These are phyloP conservation scores for Terrapene triunguis DNA, from an alignment of 2,113 vertebrate species.

Conservation along the genomic window DNA sequence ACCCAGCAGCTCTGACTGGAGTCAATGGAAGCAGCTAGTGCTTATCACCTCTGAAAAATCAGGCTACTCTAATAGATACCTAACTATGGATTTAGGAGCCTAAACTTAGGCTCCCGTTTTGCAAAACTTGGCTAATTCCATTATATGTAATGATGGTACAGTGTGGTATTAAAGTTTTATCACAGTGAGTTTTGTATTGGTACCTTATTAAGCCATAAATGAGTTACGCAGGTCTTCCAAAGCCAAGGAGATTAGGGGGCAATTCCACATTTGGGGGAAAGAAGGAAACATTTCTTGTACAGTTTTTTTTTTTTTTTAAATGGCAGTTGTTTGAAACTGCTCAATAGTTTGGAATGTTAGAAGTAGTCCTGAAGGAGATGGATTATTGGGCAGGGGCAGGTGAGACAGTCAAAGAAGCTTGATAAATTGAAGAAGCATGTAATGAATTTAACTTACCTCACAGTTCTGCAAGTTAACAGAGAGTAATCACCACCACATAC, in stretches of 20 bases:
- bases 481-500: neutral
- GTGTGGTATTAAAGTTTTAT: neutral
- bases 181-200: neutral
- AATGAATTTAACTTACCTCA: neutral
- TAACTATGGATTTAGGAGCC: neutral
- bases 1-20: no score
- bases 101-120: neutral
- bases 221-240: neutral
- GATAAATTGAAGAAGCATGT: neutral
- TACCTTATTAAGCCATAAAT: neutral
- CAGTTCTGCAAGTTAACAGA: neutral
- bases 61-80: no score
- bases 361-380: neutral
- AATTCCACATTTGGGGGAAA: neutral
- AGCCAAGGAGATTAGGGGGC: neutral
- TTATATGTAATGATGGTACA: neutral
- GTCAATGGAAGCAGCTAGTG: no score
- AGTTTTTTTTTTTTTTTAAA: neutral
- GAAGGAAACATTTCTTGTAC: neutral
- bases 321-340: neutral
- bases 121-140: neutral
- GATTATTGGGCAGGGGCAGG: neutral
- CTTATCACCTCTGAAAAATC: no score
- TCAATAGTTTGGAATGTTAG: neutral
- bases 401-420: neutral